These are phyloP conservation scores for Capra hircus DNA, from an alignment of 2,113 vertebrate genomes.

Conservation along the genomic window DNA sequence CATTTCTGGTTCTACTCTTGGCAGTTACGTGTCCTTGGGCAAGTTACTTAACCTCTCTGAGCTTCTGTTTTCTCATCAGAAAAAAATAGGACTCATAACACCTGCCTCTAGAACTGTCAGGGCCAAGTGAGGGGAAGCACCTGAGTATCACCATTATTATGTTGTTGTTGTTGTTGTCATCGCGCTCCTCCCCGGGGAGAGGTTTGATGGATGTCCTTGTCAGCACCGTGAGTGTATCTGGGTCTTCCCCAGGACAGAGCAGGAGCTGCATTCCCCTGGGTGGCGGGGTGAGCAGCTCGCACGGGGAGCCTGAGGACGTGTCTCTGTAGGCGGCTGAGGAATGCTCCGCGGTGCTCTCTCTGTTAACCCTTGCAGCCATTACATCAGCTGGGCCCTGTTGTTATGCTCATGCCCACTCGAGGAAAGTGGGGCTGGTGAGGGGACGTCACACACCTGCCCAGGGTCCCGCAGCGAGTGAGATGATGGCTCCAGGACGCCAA, in stretches of 20 bases:
- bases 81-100: background rate
- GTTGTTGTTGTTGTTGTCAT: fast-evolving
- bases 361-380: too few species aligned
- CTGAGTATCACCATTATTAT: fast-evolving
- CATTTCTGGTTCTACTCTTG: background rate
- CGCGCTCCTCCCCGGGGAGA: background rate
- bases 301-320: fast-evolving
- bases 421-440: background rate
- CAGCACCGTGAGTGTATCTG: background rate
- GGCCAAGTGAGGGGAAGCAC: background rate
- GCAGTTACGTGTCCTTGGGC: background rate
- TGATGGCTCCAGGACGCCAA: background rate
- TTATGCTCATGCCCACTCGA: background rate
- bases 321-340: background rate
- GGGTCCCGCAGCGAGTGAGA: background rate
- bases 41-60: background rate
- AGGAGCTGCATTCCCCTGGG: background rate
- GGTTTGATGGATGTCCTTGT: background rate
- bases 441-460: background rate
- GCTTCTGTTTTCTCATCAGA: background rate
- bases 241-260: background rate
- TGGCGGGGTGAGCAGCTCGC: background rate
- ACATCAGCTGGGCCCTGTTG: background rate
- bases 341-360: background rate
- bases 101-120: background rate